Percentiles rank a stretch among this genome's conserved stretches.
Evolutionary conservation across 2,888 invertebrate genomes (phyloP).

Genomic region (Myopa tessellatipennis): DNA sequence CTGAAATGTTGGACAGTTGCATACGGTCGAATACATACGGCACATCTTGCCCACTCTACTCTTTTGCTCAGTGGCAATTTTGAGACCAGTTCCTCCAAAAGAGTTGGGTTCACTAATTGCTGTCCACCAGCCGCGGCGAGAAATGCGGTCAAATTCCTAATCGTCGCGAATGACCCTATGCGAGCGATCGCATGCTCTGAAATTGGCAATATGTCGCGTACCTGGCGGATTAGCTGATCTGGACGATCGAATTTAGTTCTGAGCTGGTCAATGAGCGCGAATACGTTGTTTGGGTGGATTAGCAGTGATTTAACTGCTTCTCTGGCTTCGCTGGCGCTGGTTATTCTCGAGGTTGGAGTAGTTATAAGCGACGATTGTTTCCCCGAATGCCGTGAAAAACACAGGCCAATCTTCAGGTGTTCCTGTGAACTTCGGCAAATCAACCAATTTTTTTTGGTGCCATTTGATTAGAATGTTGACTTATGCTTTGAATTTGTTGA

Average conservation of each 20-base stretch:
- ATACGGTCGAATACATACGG: conserved; percentile 16
- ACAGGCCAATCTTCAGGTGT: conserved; percentile 43
- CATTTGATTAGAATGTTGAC: too few relatives aligned
- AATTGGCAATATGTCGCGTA: conserved; percentile 39
- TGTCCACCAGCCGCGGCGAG: conserved; percentile 41
- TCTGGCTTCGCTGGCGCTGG: conserved; percentile 38
- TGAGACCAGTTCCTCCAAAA: conserved; percentile 43
- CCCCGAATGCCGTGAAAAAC: conserved; percentile 35
- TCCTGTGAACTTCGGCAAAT: conserved; percentile 42
- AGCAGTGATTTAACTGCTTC: conserved; percentile 36
- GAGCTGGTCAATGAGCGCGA: conserved; percentile 37
- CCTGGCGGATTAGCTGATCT: conserved; percentile 41
- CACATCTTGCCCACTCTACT: conserved; percentile 26
- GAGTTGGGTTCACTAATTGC: conserved; percentile 44
- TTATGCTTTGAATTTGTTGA: too few relatives aligned
- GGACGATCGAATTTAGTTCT: conserved; percentile 38
- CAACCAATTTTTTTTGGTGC: conserved; percentile 37
- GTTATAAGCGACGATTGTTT: conserved; percentile 33
- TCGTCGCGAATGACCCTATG: conserved; percentile 45
- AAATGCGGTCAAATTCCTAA: conserved; percentile 43
- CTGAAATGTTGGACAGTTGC: conserved; percentile 35
- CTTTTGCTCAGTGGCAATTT: conserved; percentile 45
- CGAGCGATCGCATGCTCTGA: conserved; percentile 38
- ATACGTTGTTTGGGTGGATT: conserved; percentile 42
- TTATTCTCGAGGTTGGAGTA: conserved; percentile 43